A percentile compares a stretch with the other conserved stretches of the same genome.
Evolutionary conservation across 2,113 vertebrate genomes (phyloP).

Genomic region (Craseonycteris thonglongyai): DNA sequence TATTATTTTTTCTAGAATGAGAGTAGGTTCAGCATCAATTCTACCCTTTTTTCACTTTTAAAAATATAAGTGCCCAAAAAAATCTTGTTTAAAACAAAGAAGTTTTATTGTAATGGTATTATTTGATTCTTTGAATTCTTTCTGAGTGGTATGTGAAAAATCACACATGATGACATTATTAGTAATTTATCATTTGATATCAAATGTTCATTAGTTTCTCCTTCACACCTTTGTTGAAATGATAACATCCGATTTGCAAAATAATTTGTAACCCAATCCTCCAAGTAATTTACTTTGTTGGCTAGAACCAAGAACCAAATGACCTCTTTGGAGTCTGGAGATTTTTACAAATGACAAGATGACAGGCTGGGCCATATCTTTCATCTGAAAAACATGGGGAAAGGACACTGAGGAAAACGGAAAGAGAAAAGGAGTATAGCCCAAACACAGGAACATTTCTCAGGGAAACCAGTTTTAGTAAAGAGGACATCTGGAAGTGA

Average conservation of each 20-base stretch:
- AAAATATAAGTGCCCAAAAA: not conserved
- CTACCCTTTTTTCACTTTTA: not conserved
- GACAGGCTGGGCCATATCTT: not conserved
- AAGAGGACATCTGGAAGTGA: not conserved
- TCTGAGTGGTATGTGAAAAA: not conserved
- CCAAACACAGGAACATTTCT: not conserved
- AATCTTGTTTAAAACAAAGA: not conserved
- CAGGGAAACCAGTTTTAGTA: not conserved
- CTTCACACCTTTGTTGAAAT: not conserved
- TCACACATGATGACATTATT: not conserved
- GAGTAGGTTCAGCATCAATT: not conserved
- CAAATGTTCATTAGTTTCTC: not conserved
- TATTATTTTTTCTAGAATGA: not conserved
- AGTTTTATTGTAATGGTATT: not conserved
- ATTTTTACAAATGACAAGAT: not conserved
- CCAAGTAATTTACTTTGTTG: not conserved
- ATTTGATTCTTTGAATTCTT: not conserved
- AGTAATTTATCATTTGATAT: not conserved
- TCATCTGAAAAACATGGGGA: not conserved
- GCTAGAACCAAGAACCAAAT: not conserved
- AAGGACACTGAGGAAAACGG: not conserved
- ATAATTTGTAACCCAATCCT: not conserved
- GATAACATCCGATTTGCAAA: not conserved
- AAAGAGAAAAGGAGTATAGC: not conserved
- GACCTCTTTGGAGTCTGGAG: not conserved